Percentiles rank a stretch among this genome's conserved stretches.
Conservation (phyloP, 2,113 vertebrate species). For the Colinus virginianus region DNA sequence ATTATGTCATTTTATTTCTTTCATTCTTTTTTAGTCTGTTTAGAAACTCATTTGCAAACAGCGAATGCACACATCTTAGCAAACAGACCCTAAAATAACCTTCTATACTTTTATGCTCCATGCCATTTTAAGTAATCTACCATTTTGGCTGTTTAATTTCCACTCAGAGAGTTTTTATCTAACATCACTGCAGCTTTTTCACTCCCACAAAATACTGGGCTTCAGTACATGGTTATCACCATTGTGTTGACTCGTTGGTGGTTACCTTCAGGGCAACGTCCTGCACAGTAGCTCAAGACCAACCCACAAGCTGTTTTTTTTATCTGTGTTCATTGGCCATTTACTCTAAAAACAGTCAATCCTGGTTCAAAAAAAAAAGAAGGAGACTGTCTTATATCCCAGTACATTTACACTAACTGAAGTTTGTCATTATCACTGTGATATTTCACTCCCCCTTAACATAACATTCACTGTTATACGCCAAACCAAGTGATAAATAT, state of each 20-base stretch:
- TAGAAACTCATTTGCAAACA: background rate
- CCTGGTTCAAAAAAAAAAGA: background rate
- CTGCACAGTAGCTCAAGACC: background rate
- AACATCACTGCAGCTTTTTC: background rate
- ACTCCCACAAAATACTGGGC: background rate
- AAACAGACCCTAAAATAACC: background rate
- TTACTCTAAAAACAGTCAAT: background rate
- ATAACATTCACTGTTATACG: background rate
- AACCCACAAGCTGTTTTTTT: background rate
- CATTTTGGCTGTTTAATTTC: background rate
- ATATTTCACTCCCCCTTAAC: background rate
- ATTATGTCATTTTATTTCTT: background rate
- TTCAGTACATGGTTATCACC: accelerated
- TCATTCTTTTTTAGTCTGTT: background rate
- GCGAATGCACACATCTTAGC: background rate
- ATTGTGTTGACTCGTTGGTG: background rate
- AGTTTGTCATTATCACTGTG: background rate
- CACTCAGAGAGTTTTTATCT: background rate
- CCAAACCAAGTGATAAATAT: background rate
- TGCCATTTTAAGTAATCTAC: background rate
- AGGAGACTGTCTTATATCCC: background rate
- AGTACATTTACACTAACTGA: background rate
- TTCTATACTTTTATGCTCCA: background rate
- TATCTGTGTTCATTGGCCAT: background rate
- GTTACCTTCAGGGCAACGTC: background rate